Evolutionary conservation across 2,113 vertebrate genomes (phyloP).

Genomic region (Hemiscyllium ocellatum): DNA sequence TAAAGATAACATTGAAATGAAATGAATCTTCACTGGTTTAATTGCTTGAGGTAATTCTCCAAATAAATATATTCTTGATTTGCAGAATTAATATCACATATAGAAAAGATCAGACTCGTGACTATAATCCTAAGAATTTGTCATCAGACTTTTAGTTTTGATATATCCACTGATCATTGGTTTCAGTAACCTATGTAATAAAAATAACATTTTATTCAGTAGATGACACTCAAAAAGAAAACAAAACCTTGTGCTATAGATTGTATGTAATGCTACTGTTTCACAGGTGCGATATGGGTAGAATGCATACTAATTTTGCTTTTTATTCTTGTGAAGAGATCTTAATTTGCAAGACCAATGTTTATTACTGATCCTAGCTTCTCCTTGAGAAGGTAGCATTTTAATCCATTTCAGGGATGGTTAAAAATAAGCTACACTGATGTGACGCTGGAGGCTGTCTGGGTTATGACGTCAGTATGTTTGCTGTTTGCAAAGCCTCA

Average conservation of each 20-base stretch:
- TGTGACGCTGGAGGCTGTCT: neutral
- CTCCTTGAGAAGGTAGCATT: neutral
- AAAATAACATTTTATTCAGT: neutral
- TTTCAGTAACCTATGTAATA: neutral
- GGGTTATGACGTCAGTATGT: neutral
- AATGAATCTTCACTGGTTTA: neutral
- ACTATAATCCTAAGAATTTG: neutral
- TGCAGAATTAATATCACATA: neutral
- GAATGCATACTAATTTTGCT: neutral
- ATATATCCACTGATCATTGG: neutral
- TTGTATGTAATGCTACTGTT: neutral
- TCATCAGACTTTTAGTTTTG: neutral
- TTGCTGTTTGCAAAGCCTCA: neutral
- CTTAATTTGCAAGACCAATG: neutral
- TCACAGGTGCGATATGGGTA: neutral
- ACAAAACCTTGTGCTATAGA: neutral
- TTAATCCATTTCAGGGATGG: neutral
- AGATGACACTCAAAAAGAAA: neutral
- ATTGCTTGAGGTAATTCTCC: neutral
- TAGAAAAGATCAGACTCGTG: neutral
- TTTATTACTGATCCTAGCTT: neutral
- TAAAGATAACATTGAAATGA: conserved; percentile 48
- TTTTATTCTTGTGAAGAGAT: neutral
- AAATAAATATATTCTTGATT: neutral
- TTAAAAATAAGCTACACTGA: too few relatives aligned